A percentile compares a stretch with the other conserved stretches of the same genome.
Evolutionary conservation across 2,113 vertebrate genomes (phyloP).

Genomic region (Epinephelus cyanopodus): DNA sequence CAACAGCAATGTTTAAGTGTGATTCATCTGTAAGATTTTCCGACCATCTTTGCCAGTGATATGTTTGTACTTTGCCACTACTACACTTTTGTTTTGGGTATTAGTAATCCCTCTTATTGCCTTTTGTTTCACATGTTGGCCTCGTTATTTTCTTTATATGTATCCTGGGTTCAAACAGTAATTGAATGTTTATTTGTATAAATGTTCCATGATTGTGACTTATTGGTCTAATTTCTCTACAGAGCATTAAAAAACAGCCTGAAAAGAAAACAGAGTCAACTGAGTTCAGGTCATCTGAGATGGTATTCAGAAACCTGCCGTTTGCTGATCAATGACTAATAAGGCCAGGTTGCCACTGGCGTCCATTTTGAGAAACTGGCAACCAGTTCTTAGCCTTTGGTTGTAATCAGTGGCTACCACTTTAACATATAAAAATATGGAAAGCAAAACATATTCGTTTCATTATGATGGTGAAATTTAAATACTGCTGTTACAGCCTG

Average conservation of each 20-base stretch:
- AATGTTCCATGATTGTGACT: not conserved
- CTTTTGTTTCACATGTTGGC: not conserved
- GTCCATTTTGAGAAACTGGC: too few species aligned
- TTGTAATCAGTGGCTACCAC: too few species aligned
- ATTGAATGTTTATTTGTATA: not conserved
- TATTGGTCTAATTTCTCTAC: not conserved
- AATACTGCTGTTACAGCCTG: too few species aligned
- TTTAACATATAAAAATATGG: too few species aligned
- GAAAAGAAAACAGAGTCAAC: not conserved
- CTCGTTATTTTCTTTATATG: not conserved
- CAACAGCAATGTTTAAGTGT: not conserved
- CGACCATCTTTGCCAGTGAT: not conserved
- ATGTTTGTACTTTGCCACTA: not conserved
- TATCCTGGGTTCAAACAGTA: not conserved
- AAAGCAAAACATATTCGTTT: too few species aligned
- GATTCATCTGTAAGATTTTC: not conserved
- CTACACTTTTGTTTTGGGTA: not conserved
- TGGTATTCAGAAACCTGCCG: not conserved
- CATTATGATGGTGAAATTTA: too few species aligned
- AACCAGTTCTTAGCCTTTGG: too few species aligned
- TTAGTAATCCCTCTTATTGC: not conserved
- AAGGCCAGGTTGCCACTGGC: too few species aligned
- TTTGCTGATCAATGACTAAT: too few species aligned
- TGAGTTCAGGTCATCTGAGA: not conserved
- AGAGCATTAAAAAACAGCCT: not conserved